Conservation (phyloP, 2,888 invertebrate species). For the Acanthosoma haemorrhoidale region DNA sequence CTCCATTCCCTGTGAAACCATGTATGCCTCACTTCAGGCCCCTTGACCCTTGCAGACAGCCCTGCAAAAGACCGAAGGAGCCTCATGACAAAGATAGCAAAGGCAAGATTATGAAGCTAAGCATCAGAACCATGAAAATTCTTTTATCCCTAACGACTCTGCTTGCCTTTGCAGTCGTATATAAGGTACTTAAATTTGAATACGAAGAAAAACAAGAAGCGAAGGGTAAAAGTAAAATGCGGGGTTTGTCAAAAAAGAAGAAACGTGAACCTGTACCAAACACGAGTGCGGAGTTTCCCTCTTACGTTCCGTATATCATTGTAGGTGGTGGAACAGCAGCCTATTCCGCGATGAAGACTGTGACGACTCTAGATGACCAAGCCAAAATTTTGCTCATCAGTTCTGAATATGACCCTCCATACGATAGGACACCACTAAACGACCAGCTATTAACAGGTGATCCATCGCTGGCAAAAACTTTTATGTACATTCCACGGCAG, state of each 20-base stretch:
- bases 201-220: not conserved
- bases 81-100: conserved; percentile 7
- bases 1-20: not conserved
- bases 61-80: conserved; percentile 23
- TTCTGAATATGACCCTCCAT: conserved; percentile 60
- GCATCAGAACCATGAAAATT: conserved; percentile 12
- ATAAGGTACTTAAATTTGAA: no score
- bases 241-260: not conserved
- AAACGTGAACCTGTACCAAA: conserved; percentile 57
- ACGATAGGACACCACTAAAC: conserved; percentile 94
- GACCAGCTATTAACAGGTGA: conserved; percentile 90
- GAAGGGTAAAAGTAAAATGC: not conserved
- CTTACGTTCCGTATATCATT: conserved; percentile 73
- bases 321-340: conserved; percentile 93
- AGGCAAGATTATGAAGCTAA: conserved; percentile 21
- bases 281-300: conserved; percentile 64
- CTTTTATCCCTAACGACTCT: conserved; percentile 15
- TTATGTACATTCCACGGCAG: not conserved
- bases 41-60: conserved; percentile 24
- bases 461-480: conserved; percentile 47
- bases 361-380: conserved; percentile 75
- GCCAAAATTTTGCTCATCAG: conserved; percentile 52
- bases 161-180: conserved; percentile 19
- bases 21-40: conserved; percentile 24
- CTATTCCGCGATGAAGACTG: conserved; percentile 87